Evolutionary conservation across 2,888 invertebrate species (phyloP).

Genomic region (Nebria brevicollis): DNA sequence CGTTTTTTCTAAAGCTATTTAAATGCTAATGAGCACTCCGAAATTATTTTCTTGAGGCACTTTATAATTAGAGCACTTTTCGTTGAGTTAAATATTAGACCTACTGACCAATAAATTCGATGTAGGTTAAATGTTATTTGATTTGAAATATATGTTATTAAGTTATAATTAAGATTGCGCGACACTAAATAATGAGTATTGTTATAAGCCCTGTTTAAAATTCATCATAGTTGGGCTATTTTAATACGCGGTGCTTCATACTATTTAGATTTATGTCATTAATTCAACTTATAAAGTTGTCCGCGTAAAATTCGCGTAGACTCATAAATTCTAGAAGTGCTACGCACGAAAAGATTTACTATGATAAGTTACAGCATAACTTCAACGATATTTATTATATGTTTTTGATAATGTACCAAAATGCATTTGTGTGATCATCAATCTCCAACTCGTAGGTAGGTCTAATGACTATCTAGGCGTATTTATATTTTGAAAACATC

Average conservation of each 20-base stretch:
- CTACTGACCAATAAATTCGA: too few species aligned
- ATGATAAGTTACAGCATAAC: not conserved
- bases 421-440: not conserved
- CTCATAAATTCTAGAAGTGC: not conserved
- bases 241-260: conserved; percentile 7
- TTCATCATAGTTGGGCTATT: conserved; percentile 37
- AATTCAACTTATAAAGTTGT: conserved; percentile 1
- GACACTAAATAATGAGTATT: conserved; percentile 36
- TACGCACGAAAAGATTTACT: not conserved
- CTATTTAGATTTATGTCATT: not conserved
- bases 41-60: too few species aligned
- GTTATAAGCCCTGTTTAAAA: conserved; percentile 39
- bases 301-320: not conserved
- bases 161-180: not conserved
- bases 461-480: too few species aligned
- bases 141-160: not conserved
- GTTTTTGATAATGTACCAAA: not conserved
- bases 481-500: too few species aligned
- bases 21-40: too few species aligned
- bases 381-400: too few species aligned
- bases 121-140: too few species aligned
- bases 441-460: too few species aligned
- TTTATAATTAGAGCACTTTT: too few species aligned
- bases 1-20: too few species aligned
- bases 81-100: too few species aligned